A percentile compares a stretch with the other conserved stretches of the same genome.
phyloP scores from a whole-genome alignment of 2,888 invertebrate species.

The Leistus spinibarbis region DNA sequence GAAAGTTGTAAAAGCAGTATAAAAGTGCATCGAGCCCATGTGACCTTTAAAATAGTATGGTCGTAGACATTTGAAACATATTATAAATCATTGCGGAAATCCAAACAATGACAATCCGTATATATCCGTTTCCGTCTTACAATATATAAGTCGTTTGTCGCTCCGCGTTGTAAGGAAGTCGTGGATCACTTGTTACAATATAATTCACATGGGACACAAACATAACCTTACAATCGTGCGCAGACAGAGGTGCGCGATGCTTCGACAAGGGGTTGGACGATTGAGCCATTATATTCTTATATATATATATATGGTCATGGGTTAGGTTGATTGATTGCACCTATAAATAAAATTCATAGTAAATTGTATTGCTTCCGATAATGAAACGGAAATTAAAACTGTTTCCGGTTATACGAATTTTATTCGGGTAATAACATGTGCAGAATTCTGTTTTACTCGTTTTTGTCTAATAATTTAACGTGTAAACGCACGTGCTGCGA shows the following conservation, averaged over 20 bases:
- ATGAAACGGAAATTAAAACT: slow-evolving; percentile 42
- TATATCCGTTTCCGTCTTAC: neutral
- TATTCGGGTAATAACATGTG: neutral
- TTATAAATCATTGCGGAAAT: neutral
- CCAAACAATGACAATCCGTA: neutral
- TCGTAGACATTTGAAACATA: neutral
- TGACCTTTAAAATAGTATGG: neutral
- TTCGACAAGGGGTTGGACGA: neutral
- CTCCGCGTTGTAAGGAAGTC: slow-evolving; percentile 15
- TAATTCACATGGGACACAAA: slow-evolving; percentile 19
- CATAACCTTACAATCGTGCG: neutral
- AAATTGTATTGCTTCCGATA: slow-evolving; percentile 42
- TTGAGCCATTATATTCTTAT: slow-evolving; percentile 22
- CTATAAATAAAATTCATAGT: slow-evolving; percentile 7
- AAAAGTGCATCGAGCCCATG: neutral
- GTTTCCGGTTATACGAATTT: slow-evolving; percentile 32
- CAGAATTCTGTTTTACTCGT: neutral
- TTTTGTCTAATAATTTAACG: neutral
- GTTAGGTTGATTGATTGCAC: slow-evolving; percentile 21
- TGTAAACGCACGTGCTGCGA: slow-evolving; percentile 6
- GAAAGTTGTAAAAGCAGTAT: too few relatives aligned
- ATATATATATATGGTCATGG: neutral
- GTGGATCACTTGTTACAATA: slow-evolving; percentile 17
- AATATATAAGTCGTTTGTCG: neutral
- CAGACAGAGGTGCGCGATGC: slow-evolving; percentile 2